These are phyloP conservation scores for Sminthopsis crassicaudata DNA, from an alignment of 2,113 vertebrate genomes.

Conservation along the genomic window DNA sequence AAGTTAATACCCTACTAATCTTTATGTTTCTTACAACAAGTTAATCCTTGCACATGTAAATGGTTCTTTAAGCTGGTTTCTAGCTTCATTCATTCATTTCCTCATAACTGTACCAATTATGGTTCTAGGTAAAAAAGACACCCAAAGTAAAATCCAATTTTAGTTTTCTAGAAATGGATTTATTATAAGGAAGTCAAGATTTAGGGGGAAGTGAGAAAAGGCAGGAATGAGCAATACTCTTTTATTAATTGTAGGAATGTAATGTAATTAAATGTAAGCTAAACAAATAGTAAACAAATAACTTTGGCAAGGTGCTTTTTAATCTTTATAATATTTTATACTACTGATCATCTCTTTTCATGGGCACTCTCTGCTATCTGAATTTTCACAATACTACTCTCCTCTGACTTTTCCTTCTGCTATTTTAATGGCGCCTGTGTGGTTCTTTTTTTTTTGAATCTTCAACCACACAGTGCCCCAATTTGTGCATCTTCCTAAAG, in stretches of 20 bases:
- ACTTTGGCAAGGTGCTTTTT: no score
- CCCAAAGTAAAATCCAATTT: conserved; percentile 52
- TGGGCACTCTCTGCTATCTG: neutral
- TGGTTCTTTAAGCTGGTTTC: conserved; percentile 8
- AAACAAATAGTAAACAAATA: conserved; percentile 42
- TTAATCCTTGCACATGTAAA: neutral
- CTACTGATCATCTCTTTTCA: neutral
- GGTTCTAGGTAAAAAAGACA: conserved; percentile 41
- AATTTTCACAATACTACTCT: neutral
- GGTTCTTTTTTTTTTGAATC: neutral
- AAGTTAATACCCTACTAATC: neutral
- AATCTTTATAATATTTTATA: neutral
- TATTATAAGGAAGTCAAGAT: conserved; percentile 40
- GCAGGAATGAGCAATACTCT: neutral
- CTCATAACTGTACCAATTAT: conserved; percentile 52
- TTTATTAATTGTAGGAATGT: conserved; percentile 36
- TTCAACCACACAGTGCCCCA: neutral
- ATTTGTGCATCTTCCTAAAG: neutral
- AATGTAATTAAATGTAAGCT: no score
- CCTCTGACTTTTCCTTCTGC: neutral
- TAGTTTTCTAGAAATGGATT: conserved; percentile 53
- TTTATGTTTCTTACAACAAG: conserved; percentile 1
- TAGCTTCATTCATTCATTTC: conserved; percentile 5
- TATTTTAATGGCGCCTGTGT: neutral
- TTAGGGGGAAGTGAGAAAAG: neutral